phyloP scores from a whole-genome alignment of 53 echinoderm and acorn worm genomes.

The Holothuria scabra region DNA sequence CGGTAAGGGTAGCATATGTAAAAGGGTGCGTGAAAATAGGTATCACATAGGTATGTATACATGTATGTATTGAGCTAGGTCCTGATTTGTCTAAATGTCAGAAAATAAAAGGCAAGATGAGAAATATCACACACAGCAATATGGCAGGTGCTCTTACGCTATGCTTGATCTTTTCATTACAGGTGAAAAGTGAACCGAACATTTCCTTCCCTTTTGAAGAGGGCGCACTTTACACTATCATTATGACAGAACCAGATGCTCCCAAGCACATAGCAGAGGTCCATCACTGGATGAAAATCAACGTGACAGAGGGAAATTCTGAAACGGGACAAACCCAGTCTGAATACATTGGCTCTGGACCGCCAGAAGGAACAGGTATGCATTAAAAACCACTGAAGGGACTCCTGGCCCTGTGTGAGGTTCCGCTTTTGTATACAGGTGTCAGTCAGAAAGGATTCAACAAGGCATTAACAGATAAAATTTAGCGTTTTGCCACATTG shows the following conservation, averaged over 20 bases:
- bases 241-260: constrained; percentile 95
- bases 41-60: not conserved
- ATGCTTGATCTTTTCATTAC: not conserved
- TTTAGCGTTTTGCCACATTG: no score
- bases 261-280: constrained; percentile 42
- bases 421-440: no score
- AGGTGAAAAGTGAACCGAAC: constrained; percentile 83
- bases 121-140: not conserved
- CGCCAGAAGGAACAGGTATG: constrained; percentile 84
- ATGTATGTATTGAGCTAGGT: not conserved
- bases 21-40: no score
- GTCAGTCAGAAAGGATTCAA: no score
- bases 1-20: no score
- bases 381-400: no score
- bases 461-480: no score
- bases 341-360: constrained; percentile 86
- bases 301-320: constrained; percentile 69
- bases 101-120: not conserved
- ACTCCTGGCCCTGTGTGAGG: no score
- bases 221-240: constrained; percentile 79
- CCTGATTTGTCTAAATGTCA: not conserved
- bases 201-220: constrained; percentile 77
- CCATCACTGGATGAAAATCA: constrained; percentile 88
- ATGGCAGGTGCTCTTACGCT: not conserved
- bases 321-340: constrained; percentile 64